Evolutionary conservation across 2,113 vertebrate species (phyloP), one percentile per base, ranked within the genome.

Genomic region (Nettapus auritus): DNA sequence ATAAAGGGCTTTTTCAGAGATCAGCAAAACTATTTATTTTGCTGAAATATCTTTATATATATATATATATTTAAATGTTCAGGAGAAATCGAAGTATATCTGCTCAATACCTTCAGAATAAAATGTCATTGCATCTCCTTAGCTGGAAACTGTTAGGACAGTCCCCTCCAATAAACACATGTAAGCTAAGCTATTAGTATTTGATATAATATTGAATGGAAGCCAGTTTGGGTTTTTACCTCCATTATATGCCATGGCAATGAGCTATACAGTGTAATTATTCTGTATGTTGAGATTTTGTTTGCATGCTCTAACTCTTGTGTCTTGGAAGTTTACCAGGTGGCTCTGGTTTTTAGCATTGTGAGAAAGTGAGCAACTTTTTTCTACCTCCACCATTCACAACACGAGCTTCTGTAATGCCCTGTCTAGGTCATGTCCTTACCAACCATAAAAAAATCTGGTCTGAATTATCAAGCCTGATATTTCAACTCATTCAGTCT

Each of bases 351-450:
- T 56, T 56, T 22, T 36, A 50, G 23, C 20, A 6, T 26, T 9
- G 14, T 31, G 40, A n/a, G 33, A 52, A 68, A 7, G 21, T 3
- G 31, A 57, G 3, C 33, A 34, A 2, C 8, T n/a, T 44, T 33
- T 38, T 34, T 33, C 57, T 13, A 1, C 16, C n/a, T 46, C 29
- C 8, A 1, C 26, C 46, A 1, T 25, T 56, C 5, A 2, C 26
- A 33, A 8, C 11, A 2, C 19, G 1, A 20, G 34, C 12, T 29
- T 31, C 48, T 16, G 59, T 22, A 53, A 22, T 19, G 3, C 5
- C n/a, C 33, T 26, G 9, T 2, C 33, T 6, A 4, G 48, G 48
- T 57, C 28, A 2, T 6, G 42, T 29, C 77, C 67, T 69, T 69
- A 68, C 50, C 52, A 53, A 1, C 44, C 2, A 0, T 33, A 18